phyloP scores from a whole-genome alignment of 2,113 vertebrate species.

The Loxodonta africana region DNA sequence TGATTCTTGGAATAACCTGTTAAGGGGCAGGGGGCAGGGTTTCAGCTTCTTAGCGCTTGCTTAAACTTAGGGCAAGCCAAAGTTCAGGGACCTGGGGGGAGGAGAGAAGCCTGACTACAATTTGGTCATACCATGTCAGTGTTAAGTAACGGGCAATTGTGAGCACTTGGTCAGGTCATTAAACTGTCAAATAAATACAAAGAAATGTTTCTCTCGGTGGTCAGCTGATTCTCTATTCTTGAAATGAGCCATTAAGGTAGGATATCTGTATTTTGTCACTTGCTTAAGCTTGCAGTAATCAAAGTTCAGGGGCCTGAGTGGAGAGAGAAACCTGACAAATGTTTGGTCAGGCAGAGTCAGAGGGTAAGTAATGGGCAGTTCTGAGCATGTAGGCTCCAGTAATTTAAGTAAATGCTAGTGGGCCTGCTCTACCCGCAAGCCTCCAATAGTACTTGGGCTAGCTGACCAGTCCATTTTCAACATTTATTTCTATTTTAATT shows the following conservation, averaged over 20 bases:
- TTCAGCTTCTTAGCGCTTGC: not conserved
- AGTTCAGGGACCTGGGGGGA: not conserved
- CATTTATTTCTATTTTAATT: slow-evolving; percentile 26
- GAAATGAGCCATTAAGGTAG: not conserved
- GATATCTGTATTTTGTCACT: not conserved
- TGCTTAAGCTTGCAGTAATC: not conserved
- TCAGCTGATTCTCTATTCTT: not conserved
- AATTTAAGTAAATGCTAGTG: not conserved
- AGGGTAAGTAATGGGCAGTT: too few relatives aligned
- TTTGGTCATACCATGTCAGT: not conserved
- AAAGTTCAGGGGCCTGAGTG: not conserved
- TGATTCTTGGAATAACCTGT: not conserved
- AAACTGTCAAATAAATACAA: not conserved
- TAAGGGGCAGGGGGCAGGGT: not conserved
- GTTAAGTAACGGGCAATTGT: not conserved
- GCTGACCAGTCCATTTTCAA: not conserved
- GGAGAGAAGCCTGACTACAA: not conserved
- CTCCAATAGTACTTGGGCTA: not conserved
- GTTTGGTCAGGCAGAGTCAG: not conserved
- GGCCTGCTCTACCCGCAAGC: not conserved
- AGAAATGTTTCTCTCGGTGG: not conserved
- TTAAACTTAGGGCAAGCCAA: not conserved
- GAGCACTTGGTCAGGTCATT: not conserved
- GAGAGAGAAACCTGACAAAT: not conserved
- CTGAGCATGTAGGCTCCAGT: not conserved